A percentile compares a stretch with the other conserved stretches of the same genome.
Evolutionary conservation across 1,140 invertebrate species (phyloP).

Genomic region (Doryteuthis pealeii): DNA sequence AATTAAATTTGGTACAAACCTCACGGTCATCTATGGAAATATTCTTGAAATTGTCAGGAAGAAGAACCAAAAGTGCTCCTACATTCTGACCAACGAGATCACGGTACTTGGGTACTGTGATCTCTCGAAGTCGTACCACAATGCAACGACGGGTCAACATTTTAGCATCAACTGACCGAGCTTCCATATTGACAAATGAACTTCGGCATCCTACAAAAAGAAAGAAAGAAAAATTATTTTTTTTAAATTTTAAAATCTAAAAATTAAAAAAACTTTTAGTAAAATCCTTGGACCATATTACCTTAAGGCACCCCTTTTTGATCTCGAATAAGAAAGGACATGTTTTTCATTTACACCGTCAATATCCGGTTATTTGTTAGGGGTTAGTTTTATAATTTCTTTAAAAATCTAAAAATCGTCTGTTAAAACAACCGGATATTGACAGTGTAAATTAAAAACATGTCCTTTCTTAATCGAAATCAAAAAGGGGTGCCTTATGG

Average conservation of each 20-base stretch:
- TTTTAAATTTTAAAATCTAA: slow-evolving; percentile 13
- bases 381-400: too few species aligned
- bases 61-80: slow-evolving; percentile 79
- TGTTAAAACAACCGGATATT: too few species aligned
- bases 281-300: too few species aligned
- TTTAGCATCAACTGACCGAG: slow-evolving; percentile 81
- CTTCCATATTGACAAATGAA: slow-evolving; percentile 82
- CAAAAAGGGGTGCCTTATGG: too few species aligned
- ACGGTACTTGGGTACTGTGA: slow-evolving; percentile 76
- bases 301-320: too few species aligned
- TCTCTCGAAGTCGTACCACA: slow-evolving; percentile 75
- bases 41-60: slow-evolving; percentile 75
- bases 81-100: slow-evolving; percentile 76
- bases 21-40: slow-evolving; percentile 71
- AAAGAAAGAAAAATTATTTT: slow-evolving; percentile 19
- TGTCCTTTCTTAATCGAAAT: too few species aligned
- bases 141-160: slow-evolving; percentile 86
- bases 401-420: too few species aligned
- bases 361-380: too few species aligned
- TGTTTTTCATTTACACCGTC: too few species aligned
- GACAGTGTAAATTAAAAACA: too few species aligned
- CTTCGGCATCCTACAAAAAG: slow-evolving; percentile 74
- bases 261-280: too few species aligned
- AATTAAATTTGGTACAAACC: slow-evolving; percentile 60
- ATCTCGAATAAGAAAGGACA: too few species aligned